Conservation (phyloP, 1,140 invertebrate genomes). For the Adoxophyes honmai region DNA sequence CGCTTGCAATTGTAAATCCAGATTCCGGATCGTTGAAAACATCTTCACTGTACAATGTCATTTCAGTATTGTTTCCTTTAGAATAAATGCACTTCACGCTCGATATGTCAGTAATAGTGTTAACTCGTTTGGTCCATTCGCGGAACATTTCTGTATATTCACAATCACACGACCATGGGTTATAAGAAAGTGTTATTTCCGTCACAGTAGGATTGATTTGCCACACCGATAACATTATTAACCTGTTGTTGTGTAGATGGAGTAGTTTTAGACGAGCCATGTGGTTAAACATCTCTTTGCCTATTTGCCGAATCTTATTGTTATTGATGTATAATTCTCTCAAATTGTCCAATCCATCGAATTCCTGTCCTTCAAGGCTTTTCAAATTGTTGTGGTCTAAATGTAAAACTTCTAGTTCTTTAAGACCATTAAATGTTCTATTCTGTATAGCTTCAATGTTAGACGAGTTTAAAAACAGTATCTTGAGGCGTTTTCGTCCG, state of each 20-base stretch:
- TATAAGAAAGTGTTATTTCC: slow-evolving; percentile 84
- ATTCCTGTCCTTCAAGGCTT: slow-evolving; percentile 89
- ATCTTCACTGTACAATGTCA: slow-evolving; percentile 78
- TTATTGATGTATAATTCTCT: slow-evolving; percentile 91
- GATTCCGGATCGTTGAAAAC: slow-evolving; percentile 76
- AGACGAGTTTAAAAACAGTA: slow-evolving; percentile 90
- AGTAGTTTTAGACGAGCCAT: slow-evolving; percentile 84
- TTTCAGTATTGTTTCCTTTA: slow-evolving; percentile 78
- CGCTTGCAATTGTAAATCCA: slow-evolving; percentile 78
- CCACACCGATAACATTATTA: slow-evolving; percentile 87
- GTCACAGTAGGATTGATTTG: slow-evolving; percentile 82
- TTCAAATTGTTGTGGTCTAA: slow-evolving; percentile 88
- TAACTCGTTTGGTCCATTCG: slow-evolving; percentile 85
- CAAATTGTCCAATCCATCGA: slow-evolving; percentile 85
- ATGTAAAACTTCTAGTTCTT: slow-evolving; percentile 88
- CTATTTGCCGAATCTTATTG: slow-evolving; percentile 86
- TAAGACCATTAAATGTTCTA: slow-evolving; percentile 92
- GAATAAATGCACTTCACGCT: slow-evolving; percentile 81
- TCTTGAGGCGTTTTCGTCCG: slow-evolving; percentile 89
- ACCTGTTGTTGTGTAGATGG: slow-evolving; percentile 86
- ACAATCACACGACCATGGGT: slow-evolving; percentile 94
- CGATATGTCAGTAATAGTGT: slow-evolving; percentile 81
- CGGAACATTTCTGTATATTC: slow-evolving; percentile 88
- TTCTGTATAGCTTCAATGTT: slow-evolving; percentile 92
- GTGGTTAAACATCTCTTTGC: slow-evolving; percentile 87